A percentile compares a stretch with the other conserved stretches of the same genome.
Conservation (phyloP, 2,113 vertebrate genomes). For the Solea solea region DNA sequence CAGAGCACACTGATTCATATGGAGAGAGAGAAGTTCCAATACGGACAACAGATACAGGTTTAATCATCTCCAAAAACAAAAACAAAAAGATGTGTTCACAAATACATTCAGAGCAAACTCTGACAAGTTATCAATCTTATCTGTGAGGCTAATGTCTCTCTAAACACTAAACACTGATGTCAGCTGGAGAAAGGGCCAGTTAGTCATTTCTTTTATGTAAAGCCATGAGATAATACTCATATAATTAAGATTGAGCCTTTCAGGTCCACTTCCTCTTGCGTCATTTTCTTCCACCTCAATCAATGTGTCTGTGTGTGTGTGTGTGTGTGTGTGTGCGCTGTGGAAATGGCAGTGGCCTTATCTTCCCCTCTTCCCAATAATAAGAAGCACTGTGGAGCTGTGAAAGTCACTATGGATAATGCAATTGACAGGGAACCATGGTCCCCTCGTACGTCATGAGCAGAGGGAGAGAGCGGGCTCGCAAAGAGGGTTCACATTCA, state of each 20-base stretch:
- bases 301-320: not conserved
- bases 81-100: not conserved
- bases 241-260: not conserved
- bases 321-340: not conserved
- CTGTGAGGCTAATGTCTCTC: not conserved
- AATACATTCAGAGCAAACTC: not conserved
- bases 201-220: not conserved
- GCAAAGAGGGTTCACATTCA: conserved; percentile 6
- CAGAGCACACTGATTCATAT: not conserved
- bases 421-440: conserved; percentile 13
- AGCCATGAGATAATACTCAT: not conserved
- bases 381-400: not conserved
- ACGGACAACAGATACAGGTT: not conserved
- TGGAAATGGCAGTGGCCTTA: not conserved
- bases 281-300: not conserved
- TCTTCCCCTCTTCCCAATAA: not conserved
- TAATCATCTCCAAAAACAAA: not conserved
- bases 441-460: conserved; percentile 17
- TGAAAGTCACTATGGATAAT: conserved; percentile 20
- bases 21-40: not conserved
- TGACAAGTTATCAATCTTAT: too few relatives aligned
- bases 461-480: not conserved
- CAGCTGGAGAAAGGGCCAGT: not conserved
- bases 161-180: not conserved
- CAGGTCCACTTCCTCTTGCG: not conserved